Conservation (phyloP, 2,113 vertebrate species). For the Campylorhamphus procurvoides region DNA sequence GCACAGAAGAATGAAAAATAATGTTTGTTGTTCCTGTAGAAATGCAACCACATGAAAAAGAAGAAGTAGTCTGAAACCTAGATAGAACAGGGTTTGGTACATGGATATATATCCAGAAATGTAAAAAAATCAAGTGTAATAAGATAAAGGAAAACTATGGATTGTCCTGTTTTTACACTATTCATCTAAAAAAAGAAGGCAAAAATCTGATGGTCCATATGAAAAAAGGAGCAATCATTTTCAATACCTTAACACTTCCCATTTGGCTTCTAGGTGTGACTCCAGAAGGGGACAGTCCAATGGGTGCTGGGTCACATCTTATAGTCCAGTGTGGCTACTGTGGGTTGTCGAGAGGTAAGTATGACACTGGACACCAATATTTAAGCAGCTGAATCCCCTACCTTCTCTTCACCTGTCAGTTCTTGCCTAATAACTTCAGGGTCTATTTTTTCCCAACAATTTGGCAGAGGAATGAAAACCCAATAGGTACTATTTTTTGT, state of each 20-base stretch:
- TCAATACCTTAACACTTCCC: neutral
- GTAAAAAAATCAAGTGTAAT: neutral
- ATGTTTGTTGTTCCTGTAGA: neutral
- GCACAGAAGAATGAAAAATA: neutral
- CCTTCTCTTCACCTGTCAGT: neutral
- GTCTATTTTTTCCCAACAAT: neutral
- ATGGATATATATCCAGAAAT: neutral
- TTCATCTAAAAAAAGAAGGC: neutral
- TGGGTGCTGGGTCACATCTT: neutral
- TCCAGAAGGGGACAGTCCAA: neutral
- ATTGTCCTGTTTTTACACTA: neutral
- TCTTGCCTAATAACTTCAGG: neutral
- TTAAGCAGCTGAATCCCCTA: neutral
- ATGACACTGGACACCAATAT: neutral
- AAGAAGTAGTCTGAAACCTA: neutral
- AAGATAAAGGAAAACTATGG: neutral
- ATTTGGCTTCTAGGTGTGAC: neutral
- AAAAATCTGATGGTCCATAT: fast-evolving
- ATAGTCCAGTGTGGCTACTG: neutral
- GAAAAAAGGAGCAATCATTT: neutral
- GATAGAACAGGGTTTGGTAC: neutral
- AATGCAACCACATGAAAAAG: neutral
- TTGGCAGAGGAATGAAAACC: neutral
- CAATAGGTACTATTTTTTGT: neutral
- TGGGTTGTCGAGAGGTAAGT: neutral